Base-by-base conservation (phyloP, 2,888 invertebrate genomes). In the Chrysolina haemoptera region DNA sequence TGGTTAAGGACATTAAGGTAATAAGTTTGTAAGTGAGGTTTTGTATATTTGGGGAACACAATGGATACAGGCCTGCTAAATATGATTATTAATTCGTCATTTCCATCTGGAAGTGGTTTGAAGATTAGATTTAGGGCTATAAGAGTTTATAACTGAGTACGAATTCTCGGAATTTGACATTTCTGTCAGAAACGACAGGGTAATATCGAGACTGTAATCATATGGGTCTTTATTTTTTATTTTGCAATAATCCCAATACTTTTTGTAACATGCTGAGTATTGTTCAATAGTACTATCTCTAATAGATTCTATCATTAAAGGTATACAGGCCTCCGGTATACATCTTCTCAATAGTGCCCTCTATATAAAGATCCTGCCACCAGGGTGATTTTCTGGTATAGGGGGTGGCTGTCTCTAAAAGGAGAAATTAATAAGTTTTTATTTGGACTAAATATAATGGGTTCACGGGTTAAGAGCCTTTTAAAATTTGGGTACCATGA, bases 281-380 rank as follows among this genome's bases (percentile, higher is more conserved):
- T 53, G 20, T 53, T 53, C 11, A 8, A 53, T 8, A 53, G 53
- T 53, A 53, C 18, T 18, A 48, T 48, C 48, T n/a, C 16, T 48
- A 16, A 48, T 48, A 16, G 16, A 48, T 48, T 12, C 48, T 48
- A 53, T 53, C 16, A 53, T 6, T 53, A 53, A 12, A 12, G 53
- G 12, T 53, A 53, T 53, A 53, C 8, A 53, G 8, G 53, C 14
- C 16, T 53, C 53, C 2, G 53, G 53, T 53, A 53, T 53, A 53
- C 11, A 10, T 53, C 53, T 53, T 20, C 14, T 53, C 53, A 53
- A 53, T 1, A 53, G 9, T 8, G 80, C 81, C 43, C 76, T 66
- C 70, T 76, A 20, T 82, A 84, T 78, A 82, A 78, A 64, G 62
- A 71, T 71, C 80, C 82, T 75, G 78, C 84, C 63, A 82, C 79